Conservation (phyloP, 1,140 invertebrate species). For the Drosophila cardini region DNA sequence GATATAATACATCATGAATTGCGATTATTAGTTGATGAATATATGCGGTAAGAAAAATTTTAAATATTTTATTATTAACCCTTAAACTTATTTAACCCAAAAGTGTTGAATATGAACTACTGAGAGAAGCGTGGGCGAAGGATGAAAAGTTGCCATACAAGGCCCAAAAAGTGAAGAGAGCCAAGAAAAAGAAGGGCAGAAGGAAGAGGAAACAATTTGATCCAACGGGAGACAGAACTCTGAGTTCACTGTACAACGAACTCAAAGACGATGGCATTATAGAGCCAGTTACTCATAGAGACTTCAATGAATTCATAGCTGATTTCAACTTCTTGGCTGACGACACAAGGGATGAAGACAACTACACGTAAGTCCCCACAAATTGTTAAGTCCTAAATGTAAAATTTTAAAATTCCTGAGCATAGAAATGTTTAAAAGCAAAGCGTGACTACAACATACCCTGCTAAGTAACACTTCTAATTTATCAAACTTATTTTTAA, state of each 20-base stretch:
- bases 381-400: too few relatives aligned
- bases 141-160: conserved; percentile 84
- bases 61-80: neutral
- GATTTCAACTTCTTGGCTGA: conserved; percentile 89
- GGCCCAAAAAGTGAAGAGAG: conserved; percentile 71
- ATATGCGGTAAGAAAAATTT: conserved; percentile 85
- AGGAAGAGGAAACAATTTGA: conserved; percentile 89
- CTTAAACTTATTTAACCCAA: conserved; percentile 22
- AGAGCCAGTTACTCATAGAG: conserved; percentile 87
- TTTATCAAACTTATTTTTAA: too few relatives aligned
- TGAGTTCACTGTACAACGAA: conserved; percentile 92
- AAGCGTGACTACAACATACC: too few relatives aligned
- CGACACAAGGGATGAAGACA: conserved; percentile 83
- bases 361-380: conserved; percentile 65
- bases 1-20: conserved; percentile 86
- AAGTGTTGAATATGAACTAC: conserved; percentile 85
- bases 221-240: conserved; percentile 90
- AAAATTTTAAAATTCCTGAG: too few relatives aligned
- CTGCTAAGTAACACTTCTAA: too few relatives aligned
- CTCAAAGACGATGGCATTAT: conserved; percentile 91
- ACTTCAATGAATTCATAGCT: conserved; percentile 89
- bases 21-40: conserved; percentile 86
- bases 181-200: conserved; percentile 85
- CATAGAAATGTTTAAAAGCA: too few relatives aligned
- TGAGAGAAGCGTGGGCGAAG: conserved; percentile 85